A percentile compares a stretch with the other conserved stretches of the same genome.
These are phyloP conservation scores for Coregonus suidteri DNA, from an alignment of 2,797 vertebrate species.

Conservation along the genomic window DNA sequence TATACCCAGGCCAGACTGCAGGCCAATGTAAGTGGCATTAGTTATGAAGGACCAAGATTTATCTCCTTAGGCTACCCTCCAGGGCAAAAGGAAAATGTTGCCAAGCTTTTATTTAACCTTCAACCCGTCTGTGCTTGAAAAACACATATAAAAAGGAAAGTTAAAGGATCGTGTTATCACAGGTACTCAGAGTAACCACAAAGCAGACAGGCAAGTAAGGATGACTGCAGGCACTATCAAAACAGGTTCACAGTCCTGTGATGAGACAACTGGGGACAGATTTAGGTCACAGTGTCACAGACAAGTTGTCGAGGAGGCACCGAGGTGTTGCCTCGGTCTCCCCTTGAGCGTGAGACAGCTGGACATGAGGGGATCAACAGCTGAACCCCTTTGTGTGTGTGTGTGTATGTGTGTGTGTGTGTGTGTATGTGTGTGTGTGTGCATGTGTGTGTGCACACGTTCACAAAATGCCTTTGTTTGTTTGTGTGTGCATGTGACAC, in stretches of 20 bases:
- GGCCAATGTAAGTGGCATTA: too few species aligned
- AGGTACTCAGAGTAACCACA: neutral
- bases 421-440: neutral
- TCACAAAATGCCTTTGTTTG: neutral
- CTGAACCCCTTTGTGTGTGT: constrained; percentile 8
- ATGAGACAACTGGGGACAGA: constrained; percentile 45
- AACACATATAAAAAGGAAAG: neutral
- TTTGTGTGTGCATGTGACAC: neutral
- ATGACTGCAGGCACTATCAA: neutral
- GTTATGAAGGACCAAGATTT: too few species aligned
- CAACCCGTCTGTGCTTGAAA: neutral
- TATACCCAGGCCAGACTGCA: too few species aligned
- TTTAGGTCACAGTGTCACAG: constrained; percentile 50
- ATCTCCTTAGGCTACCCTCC: too few species aligned
- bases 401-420: neutral
- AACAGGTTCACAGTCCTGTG: constrained; percentile 10
- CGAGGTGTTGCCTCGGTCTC: constrained; percentile 15
- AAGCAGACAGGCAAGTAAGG: neutral
- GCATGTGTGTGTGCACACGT: neutral
- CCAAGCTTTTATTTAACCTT: too few species aligned
- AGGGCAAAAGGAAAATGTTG: too few species aligned
- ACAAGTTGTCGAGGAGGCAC: constrained; percentile 27
- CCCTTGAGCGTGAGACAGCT: constrained; percentile 23
- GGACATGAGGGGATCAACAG: constrained; percentile 21
- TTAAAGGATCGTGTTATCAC: neutral